Evolutionary conservation across 1,140 invertebrate species (phyloP).

Genomic region (Caenorhabditis briggsae): DNA sequence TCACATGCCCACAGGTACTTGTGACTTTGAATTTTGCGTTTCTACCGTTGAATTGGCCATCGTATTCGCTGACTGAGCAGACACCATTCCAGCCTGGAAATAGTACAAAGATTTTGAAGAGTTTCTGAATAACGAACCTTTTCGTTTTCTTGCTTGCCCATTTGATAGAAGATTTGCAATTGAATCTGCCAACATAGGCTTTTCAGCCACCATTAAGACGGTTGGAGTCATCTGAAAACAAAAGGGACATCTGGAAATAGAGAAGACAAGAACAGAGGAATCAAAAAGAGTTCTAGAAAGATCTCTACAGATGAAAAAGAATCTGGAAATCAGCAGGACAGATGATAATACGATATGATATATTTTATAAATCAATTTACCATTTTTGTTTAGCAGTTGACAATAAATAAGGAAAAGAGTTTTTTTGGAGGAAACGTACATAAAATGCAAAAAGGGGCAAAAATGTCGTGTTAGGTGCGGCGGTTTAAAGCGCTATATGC

Average conservation of each 20-base stretch:
- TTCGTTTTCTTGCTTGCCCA: conserved; percentile 85
- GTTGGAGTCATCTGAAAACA: conserved; percentile 83
- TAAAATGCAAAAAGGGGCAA: conserved; percentile 16
- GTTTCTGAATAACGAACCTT: conserved; percentile 82
- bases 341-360: neutral
- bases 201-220: conserved; percentile 98
- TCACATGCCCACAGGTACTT: conserved; percentile 97
- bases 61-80: conserved; percentile 94
- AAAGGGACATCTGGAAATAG: neutral
- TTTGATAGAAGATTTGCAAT: conserved; percentile 94
- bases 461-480: conserved; percentile 35
- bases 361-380: conserved; percentile 24
- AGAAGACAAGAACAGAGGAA: conserved; percentile 3
- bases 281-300: conserved; percentile 39
- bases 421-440: conserved; percentile 20
- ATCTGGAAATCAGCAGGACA: neutral
- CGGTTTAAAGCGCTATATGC: conserved; percentile 53
- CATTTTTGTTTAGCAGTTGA: neutral
- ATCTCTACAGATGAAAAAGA: neutral
- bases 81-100: conserved; percentile 85
- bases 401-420: conserved; percentile 31
- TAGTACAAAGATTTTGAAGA: neutral
- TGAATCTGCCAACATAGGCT: conserved; percentile 95
- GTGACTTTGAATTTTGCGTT: conserved; percentile 84
- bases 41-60: conserved; percentile 85